Evolutionary conservation across 2,113 vertebrate genomes (phyloP), one percentile per base, ranked within the genome.

Genomic region (Pachypanchax playfairii): DNA sequence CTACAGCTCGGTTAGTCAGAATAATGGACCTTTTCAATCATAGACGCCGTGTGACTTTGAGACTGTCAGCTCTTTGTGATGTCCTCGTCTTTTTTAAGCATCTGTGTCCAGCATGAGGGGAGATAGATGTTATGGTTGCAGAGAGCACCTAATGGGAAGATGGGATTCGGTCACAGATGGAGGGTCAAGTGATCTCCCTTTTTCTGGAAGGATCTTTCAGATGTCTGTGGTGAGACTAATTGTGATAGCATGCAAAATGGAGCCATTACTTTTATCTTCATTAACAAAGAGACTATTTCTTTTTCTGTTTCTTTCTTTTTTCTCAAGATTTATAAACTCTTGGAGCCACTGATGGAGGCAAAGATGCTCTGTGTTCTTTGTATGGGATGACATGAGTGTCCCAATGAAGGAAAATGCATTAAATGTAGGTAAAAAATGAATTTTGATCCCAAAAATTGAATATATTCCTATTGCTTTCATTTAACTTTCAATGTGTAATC

Each of bases 211-310:
- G 70, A 79, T 70, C 79, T 83, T 78, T 85, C 72, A 79, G 83
- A 85, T 83, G 78, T 78, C 62, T 73, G 70, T 70, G 74, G 79
- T 91, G 90, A 89, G 76, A 91, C 89, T 85, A 91, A 91, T 91
- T 84, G 67, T 64, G 53, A 78, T 78, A 75, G 87, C 88, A 86
- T 91, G 88, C 78, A 83, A 87, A 91, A 90, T 90, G 87, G 77
- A 78, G 44, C 58, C 80, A 87, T 84, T 84, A 81, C 85, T 89
- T 91, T 87, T 76, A 87, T 89, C 86, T 85, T 79, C 57, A 78
- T 88, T 82, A 75, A 90, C 91, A 90, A 90, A 88, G 88, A 87
- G 79, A 70, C 79, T 79, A 86, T 72, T 86, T 90, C 65, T 80
- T 83, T 81, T 77, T 62, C 63, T 69, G 55, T 53, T 36, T 20